Evolutionary conservation across 2,888 invertebrate genomes (phyloP).

Genomic region (Nomada ruficornis): DNA sequence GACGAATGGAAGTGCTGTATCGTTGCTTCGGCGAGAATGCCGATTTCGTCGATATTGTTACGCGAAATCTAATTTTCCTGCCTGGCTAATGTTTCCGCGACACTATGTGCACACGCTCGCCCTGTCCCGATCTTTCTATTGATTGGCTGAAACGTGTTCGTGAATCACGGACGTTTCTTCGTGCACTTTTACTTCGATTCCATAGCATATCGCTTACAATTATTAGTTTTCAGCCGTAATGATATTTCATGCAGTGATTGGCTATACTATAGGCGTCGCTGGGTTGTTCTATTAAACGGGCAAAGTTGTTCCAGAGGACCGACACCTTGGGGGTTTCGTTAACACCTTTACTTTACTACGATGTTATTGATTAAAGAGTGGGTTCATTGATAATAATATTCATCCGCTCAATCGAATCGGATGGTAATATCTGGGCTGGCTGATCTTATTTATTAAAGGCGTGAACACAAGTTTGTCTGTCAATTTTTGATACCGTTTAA

Average conservation of each 20-base stretch:
- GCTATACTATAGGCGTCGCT: conserved; percentile 58
- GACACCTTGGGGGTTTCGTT: conserved; percentile 59
- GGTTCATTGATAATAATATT: conserved; percentile 56
- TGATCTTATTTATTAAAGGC: conserved; percentile 21
- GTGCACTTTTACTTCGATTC: background rate
- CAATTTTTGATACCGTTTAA: background rate
- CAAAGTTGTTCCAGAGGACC: conserved; percentile 59
- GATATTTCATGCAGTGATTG: conserved; percentile 67
- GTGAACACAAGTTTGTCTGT: background rate
- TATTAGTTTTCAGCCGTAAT: conserved; percentile 66
- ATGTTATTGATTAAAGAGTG: conserved; percentile 9
- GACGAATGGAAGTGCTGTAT: conserved; percentile 59
- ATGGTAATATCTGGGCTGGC: background rate
- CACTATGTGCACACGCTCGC: background rate
- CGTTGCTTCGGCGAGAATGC: conserved; percentile 48
- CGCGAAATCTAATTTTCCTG: conserved; percentile 72
- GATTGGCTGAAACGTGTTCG: background rate
- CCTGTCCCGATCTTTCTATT: conserved; percentile 24
- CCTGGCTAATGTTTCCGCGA: conserved; percentile 63
- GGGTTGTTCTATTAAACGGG: conserved; percentile 70
- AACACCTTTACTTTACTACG: conserved; percentile 44
- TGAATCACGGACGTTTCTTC: conserved; percentile 21
- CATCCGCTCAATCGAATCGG: background rate
- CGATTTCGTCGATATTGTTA: conserved; percentile 54
- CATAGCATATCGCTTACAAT: conserved; percentile 61